Evolutionary conservation across 2,888 invertebrate genomes (phyloP), one percentile per base, ranked within the genome.

Genomic region (Erannis defoliaria): DNA sequence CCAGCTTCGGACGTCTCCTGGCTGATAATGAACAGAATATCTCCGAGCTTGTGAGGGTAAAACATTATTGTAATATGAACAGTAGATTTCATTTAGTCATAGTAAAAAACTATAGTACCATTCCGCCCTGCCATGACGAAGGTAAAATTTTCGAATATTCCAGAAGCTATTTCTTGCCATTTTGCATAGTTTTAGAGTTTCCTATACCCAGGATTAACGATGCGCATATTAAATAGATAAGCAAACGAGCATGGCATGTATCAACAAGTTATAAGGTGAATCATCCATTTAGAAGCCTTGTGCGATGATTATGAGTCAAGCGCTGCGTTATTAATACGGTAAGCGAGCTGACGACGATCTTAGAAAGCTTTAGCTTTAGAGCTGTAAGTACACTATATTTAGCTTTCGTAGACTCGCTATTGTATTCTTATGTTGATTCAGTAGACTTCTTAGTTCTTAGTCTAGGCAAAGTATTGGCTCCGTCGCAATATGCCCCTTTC

Each of bases 251-350:
- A 16, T 31, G 38, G 21, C 42, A 21, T 38, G 38, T 49, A 42
- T 54, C 21, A 10, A 58, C 46, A 29, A 38, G 38, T 35, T 23
- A 16, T 23, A 40, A n/a, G 33, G 46, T 62, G 56, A 62, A 53
- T 62, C 51, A 56, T 40, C 38, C 48, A n/a, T n/a, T 16, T 43
- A 43, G 38, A 50, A 45, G 38, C 50, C 43, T 50, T 31, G 50
- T 33, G 40, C 33, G 50, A 23, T 16, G 33, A 6, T 16, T 18
- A 33, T 50, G 55, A 61, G 31, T 61, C 45, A 37, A 16, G 9
- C 37, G 29, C 31, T 19, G 33, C 18, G 45, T 43, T 31, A 40
- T 37, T 38, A 19, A 49, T 29, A 50, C 31, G 29, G 5, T 37
- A 49, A 21, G 33, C 35, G 43, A 54, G 1, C 23, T 23, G 43